Percentiles rank a stretch among this genome's conserved stretches.
phyloP scores from a whole-genome alignment of 2,888 invertebrate genomes.

The Prostheceraeus crozeri region DNA sequence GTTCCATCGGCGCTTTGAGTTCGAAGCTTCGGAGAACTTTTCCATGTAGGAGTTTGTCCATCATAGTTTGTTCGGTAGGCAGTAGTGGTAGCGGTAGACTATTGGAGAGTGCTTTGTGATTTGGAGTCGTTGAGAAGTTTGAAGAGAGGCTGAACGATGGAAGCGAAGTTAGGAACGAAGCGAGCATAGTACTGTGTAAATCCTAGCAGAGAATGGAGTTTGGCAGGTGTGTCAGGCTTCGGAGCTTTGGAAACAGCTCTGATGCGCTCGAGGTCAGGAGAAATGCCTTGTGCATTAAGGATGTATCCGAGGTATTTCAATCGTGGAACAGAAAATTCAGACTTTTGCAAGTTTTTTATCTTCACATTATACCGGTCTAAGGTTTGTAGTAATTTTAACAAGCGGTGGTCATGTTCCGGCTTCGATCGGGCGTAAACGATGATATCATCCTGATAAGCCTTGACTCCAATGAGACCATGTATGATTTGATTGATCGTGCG shows the following conservation, averaged over 20 bases:
- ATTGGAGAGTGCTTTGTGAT: no score
- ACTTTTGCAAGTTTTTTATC: slow-evolving; percentile 9
- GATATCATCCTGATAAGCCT: background rate
- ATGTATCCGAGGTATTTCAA: background rate
- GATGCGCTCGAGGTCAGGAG: background rate
- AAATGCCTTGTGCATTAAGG: background rate
- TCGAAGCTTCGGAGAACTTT: no score
- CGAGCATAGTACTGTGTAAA: background rate
- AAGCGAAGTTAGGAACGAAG: background rate
- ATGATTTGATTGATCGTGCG: background rate
- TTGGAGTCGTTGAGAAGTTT: no score
- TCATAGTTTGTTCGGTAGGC: no score
- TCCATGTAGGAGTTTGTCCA: no score
- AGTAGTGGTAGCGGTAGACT: no score
- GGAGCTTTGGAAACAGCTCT: background rate
- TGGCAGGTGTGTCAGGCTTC: background rate
- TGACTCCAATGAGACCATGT: background rate
- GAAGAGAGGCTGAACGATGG: no score
- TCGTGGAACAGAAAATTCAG: background rate
- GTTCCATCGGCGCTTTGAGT: background rate
- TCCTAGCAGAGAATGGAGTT: background rate
- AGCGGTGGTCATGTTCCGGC: background rate
- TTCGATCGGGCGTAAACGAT: background rate
- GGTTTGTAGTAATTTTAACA: background rate
- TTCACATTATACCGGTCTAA: background rate